Conservation (phyloP, 2,888 invertebrate genomes). For the Litoditis marina region DNA sequence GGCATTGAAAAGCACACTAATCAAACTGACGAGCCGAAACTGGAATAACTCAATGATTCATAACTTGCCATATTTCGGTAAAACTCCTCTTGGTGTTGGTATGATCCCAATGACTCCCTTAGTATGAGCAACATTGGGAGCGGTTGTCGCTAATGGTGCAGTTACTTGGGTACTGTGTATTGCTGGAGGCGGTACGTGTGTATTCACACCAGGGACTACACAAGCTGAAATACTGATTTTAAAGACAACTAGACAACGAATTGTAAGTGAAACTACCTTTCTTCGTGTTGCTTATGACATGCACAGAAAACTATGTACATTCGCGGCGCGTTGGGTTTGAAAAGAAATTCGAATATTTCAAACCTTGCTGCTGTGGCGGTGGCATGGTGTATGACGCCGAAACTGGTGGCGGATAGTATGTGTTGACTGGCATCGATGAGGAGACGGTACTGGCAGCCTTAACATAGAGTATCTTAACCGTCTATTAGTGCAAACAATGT, state of each 20-base stretch:
- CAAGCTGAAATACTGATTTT: too few species aligned
- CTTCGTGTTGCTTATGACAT: neutral
- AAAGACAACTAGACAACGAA: too few species aligned
- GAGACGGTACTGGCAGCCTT: too few species aligned
- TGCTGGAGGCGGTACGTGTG: neutral
- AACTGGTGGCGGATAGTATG: too few species aligned
- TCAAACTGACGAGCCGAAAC: too few species aligned
- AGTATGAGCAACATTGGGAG: neutral
- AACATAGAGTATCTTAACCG: neutral
- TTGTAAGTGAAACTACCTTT: too few species aligned
- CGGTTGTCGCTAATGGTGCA: neutral
- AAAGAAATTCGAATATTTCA: too few species aligned
- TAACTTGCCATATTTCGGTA: slow-evolving; percentile 37
- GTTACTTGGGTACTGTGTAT: neutral
- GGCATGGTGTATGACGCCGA: too few species aligned
- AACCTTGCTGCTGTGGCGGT: too few species aligned
- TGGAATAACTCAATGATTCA: neutral
- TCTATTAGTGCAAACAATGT: neutral
- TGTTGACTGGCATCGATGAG: too few species aligned
- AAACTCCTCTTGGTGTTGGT: slow-evolving; percentile 37
- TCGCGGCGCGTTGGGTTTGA: neutral
- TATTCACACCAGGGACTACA: slow-evolving; percentile 1
- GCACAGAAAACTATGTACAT: slow-evolving; percentile 1
- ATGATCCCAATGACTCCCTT: slow-evolving; percentile 32
- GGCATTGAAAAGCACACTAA: too few species aligned